Base-by-base conservation (phyloP, 2,888 invertebrate species). In the Abrostola tripartita region DNA sequence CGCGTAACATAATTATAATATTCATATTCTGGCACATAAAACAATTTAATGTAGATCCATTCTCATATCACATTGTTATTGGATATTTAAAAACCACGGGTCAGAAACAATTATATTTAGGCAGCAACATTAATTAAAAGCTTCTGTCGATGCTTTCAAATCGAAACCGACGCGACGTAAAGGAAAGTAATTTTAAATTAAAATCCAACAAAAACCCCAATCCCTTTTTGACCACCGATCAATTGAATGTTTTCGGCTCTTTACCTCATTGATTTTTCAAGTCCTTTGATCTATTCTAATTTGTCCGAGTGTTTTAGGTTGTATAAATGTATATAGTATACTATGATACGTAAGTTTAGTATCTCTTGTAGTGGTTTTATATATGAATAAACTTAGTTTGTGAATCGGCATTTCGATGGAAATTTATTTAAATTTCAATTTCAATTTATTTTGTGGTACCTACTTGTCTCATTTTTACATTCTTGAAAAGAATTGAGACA, bases 161-260 rank as follows among this genome's bases (percentile, higher is more conserved):
- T 65, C 64, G 61, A 78, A 81, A 77, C 71, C 77, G 60, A 74
- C 67, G 76, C 77, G 60, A 74, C 67, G 76, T 65, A 79, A 83
- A 85, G 80, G 82, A 81, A 85, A 85, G 79, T 81, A 89, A 89
- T 82, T 91, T 91, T 87, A 89, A 92, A 89, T 91, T 91, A 90
- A 90, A 92, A 89, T 88, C 84, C 86, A 87, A 88, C 90, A 88
- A 90, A 90, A 88, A 86, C 90, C 86, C 72, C 83, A 87, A 88
- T 81, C 88, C 90, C 88, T 87, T 91, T 88, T 81, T 84, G 82
- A 85, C 79, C 85, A 83, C 85, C 83, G 86, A 85, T 88, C 89
- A 88, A 85, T 90, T 86, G 87, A 88, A 90, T 87, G 87, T 85
- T 91, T 90, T 85, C 85, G 83, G 81, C 86, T 87, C 86, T 88